These are phyloP conservation scores for Manis crassicaudata DNA, from an alignment of 2,797 vertebrate genomes.

Conservation along the genomic window DNA sequence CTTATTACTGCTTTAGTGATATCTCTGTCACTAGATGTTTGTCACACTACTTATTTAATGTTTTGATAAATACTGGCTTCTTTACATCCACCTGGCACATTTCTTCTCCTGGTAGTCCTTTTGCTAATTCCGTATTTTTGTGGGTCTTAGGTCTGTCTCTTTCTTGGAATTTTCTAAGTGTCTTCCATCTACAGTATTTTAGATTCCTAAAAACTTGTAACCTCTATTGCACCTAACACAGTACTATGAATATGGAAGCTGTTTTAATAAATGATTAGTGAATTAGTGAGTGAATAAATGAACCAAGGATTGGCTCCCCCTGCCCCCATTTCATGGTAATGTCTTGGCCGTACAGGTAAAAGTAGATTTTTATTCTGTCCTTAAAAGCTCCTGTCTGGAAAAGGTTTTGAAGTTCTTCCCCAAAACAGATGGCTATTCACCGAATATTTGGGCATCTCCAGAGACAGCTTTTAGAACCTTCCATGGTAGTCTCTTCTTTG, in stretches of 20 bases:
- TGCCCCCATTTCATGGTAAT: not conserved
- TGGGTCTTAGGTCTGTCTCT: not conserved
- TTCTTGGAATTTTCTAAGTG: not conserved
- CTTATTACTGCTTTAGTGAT: not conserved
- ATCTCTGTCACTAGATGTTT: not conserved
- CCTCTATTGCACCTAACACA: not conserved
- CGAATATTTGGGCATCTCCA: not conserved
- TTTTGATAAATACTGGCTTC: not conserved
- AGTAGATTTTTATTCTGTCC: conserved; percentile 5
- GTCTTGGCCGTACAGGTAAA: not conserved
- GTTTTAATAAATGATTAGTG: not conserved
- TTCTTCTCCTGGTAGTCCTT: not conserved
- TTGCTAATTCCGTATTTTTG: not conserved
- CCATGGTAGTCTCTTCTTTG: not conserved
- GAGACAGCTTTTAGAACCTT: not conserved
- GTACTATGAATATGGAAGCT: not conserved
- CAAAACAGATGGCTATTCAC: not conserved
- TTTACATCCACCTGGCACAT: not conserved
- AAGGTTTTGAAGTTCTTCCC: not conserved
- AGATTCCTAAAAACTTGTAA: not conserved
- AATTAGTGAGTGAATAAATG: not conserved
- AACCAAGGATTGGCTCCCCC: not conserved
- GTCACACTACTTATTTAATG: not conserved
- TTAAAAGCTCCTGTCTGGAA: not conserved
- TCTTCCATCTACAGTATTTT: not conserved